A percentile compares a stretch with the other conserved stretches of the same genome.
phyloP scores from a whole-genome alignment of 2,113 vertebrate genomes.

The Anser brachyrhynchus region DNA sequence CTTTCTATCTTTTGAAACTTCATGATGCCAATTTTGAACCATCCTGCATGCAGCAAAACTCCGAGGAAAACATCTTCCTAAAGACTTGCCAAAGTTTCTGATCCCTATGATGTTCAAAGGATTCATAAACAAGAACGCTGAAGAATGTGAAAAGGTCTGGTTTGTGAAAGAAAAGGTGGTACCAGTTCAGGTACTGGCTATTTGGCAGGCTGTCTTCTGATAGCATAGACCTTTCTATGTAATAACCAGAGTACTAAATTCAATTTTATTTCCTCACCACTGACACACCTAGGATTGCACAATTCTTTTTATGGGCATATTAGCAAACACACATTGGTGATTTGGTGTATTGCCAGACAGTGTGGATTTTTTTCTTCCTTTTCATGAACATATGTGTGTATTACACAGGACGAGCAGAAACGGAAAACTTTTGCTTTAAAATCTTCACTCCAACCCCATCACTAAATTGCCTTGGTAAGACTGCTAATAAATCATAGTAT shows the following conservation, averaged over 20 bases:
- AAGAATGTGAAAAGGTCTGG: neutral
- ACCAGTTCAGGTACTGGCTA: neutral
- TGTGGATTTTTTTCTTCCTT: neutral
- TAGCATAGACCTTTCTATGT: neutral
- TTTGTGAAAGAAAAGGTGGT: neutral
- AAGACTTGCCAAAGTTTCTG: neutral
- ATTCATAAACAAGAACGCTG: neutral
- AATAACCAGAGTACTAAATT: neutral
- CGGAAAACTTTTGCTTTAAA: neutral
- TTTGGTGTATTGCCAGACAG: neutral
- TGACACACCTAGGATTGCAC: neutral
- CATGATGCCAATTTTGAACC: neutral
- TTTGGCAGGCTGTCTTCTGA: neutral
- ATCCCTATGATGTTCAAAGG: neutral
- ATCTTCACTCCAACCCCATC: neutral
- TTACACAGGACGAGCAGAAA: neutral
- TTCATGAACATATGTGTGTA: neutral
- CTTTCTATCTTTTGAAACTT: neutral
- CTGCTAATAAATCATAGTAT: neutral
- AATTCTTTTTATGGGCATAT: neutral
- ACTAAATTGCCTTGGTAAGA: neutral
- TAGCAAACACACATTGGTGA: neutral
- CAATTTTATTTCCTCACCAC: neutral
- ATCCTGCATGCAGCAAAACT: accelerated
- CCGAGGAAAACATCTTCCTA: neutral